These are phyloP conservation scores for Eucidaris tribuloides DNA, from an alignment of 35 echinoderm and acorn worm species.

Conservation along the genomic window DNA sequence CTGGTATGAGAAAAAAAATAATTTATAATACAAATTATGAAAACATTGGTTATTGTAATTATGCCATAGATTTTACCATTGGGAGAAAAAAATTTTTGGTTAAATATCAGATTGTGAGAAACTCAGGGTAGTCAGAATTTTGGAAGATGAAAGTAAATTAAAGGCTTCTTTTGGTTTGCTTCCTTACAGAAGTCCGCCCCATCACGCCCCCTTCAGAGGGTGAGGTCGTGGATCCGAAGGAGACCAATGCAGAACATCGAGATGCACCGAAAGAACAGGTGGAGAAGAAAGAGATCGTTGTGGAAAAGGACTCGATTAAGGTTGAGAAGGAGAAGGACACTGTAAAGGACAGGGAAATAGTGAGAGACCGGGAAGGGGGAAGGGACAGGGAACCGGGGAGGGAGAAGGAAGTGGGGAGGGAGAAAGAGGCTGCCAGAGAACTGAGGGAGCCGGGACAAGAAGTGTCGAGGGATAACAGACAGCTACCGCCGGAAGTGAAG, in stretches of 20 bases:
- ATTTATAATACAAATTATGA: no score
- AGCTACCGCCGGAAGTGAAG: slow-evolving; percentile 23
- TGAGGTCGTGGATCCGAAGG: slow-evolving; percentile 29
- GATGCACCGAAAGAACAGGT: neutral
- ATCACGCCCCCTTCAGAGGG: slow-evolving; percentile 78
- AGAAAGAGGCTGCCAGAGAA: neutral
- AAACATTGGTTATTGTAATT: no score
- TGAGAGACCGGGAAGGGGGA: neutral
- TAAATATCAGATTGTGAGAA: no score
- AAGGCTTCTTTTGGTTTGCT: neutral
- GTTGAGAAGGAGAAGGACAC: slow-evolving; percentile 34
- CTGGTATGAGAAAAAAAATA: no score
- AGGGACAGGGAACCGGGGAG: neutral
- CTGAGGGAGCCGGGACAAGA: neutral
- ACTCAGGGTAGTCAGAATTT: neutral
- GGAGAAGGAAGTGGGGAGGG: neutral
- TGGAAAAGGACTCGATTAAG: slow-evolving; percentile 33
- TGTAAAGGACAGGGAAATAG: neutral
- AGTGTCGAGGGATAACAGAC: neutral
- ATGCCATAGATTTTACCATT: no score
- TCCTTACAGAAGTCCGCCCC: slow-evolving; percentile 71
- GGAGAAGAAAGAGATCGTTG: neutral
- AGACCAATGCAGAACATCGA: neutral
- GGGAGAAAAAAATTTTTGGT: no score
- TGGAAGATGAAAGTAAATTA: no score